Conservation (phyloP, 1,140 invertebrate species). For the Bradysia coprophila region DNA sequence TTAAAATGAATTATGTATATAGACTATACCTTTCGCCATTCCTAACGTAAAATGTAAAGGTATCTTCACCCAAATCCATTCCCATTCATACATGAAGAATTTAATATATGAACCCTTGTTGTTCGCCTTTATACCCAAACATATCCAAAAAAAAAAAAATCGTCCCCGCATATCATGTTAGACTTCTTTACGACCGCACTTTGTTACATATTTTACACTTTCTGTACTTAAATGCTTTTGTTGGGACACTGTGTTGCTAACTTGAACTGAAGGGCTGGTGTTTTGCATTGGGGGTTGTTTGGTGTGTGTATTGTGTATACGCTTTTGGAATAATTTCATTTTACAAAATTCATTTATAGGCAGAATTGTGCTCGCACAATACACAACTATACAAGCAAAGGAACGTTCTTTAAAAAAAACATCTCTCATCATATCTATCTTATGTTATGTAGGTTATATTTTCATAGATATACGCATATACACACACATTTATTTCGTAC, state of each 20-base stretch:
- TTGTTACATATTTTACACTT: not conserved
- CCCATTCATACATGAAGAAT: no score
- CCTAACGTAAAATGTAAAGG: not conserved
- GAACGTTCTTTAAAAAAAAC: not conserved
- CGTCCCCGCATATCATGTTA: not conserved
- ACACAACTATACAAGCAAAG: no score
- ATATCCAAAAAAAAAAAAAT: not conserved
- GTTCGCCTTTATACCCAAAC: not conserved
- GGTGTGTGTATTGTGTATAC: not conserved
- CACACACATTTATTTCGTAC: not conserved
- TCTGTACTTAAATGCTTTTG: not conserved
- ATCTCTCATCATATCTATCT: not conserved
- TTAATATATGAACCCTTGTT: not conserved
- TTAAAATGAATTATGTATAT: not conserved
- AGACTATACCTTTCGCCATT: no score
- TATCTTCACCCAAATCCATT: no score
- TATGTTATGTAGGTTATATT: not conserved
- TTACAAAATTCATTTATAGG: not conserved
- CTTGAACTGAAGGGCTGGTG: not conserved
- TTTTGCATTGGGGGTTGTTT: not conserved
- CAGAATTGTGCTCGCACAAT: not conserved
- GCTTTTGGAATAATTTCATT: not conserved
- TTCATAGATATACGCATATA: not conserved
- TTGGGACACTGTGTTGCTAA: not conserved
- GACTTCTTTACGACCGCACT: not conserved